A percentile compares a stretch with the other conserved stretches of the same genome.
These are phyloP conservation scores for Drosophila littoralis DNA, from an alignment of 1,140 invertebrate genomes.

Conservation along the genomic window DNA sequence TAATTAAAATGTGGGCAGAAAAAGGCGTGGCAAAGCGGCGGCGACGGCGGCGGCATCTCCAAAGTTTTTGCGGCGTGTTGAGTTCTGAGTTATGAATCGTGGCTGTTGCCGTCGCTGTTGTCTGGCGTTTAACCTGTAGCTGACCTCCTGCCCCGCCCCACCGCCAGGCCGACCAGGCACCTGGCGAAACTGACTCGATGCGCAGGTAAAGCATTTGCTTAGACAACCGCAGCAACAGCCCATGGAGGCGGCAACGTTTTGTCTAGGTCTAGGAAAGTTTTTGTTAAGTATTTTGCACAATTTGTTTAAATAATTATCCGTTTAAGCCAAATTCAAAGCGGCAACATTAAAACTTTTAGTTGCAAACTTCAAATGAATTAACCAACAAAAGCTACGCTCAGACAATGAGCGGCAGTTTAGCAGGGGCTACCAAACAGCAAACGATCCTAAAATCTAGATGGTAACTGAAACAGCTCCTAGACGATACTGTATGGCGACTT, in stretches of 20 bases:
- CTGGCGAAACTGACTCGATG: conserved; percentile 5
- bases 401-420: conserved; percentile 22
- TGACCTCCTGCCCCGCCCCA: conserved; percentile 3
- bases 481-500: conserved; percentile 31
- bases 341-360: conserved; percentile 73
- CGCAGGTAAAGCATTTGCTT: conserved; percentile 36
- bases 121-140: conserved; percentile 34
- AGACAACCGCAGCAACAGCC: conserved; percentile 17
- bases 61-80: conserved; percentile 45
- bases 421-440: conserved; percentile 22
- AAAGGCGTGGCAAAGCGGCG: conserved; percentile 31
- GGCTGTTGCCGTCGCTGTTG: conserved; percentile 36
- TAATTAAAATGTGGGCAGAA: conserved; percentile 73
- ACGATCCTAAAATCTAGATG: conserved; percentile 16
- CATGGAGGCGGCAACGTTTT: background rate
- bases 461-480: conserved; percentile 2
- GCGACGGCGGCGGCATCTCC: conserved; percentile 27
- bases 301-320: conserved; percentile 81
- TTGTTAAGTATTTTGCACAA: conserved; percentile 64
- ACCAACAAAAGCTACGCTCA: conserved; percentile 48
- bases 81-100: conserved; percentile 61
- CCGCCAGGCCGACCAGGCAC: conserved; percentile 12
- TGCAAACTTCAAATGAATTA: conserved; percentile 72
- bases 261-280: conserved; percentile 38
- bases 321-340: conserved; percentile 71